Evolutionary conservation across 2,888 invertebrate genomes (phyloP).

Genomic region (Spialia ferax): DNA sequence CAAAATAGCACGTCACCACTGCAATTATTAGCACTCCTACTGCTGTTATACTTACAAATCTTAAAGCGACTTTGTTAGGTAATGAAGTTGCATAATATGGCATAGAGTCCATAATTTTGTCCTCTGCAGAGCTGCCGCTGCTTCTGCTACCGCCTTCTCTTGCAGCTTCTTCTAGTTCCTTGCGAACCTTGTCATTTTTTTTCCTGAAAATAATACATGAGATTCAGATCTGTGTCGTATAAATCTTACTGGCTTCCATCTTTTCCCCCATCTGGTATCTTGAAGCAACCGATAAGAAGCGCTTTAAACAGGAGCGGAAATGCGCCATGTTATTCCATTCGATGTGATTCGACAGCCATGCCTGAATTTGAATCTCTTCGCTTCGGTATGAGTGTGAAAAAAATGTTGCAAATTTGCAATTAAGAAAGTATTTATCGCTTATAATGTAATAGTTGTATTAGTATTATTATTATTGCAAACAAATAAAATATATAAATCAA

Average conservation of each 20-base stretch:
- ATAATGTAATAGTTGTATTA: neutral
- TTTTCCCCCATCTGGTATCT: neutral
- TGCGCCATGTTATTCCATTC: neutral
- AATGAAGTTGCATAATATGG: constrained; percentile 82
- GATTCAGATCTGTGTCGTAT: neutral
- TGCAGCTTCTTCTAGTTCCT: constrained; percentile 97
- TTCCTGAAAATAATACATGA: constrained; percentile 88
- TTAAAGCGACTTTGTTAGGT: constrained; percentile 90
- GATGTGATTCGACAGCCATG: neutral
- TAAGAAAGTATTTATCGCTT: neutral
- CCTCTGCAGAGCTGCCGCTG: constrained; percentile 70
- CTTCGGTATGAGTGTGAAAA: neutral
- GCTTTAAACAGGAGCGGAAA: constrained; percentile 4
- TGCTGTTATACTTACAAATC: constrained; percentile 90
- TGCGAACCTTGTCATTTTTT: constrained; percentile 94
- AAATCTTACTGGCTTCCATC: neutral
- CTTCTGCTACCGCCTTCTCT: constrained; percentile 87
- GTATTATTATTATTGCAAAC: neutral
- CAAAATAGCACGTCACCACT: no score
- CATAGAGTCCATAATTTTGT: constrained; percentile 73
- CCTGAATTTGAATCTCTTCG: neutral
- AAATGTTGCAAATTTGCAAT: neutral
- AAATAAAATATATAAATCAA: neutral
- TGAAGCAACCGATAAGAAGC: neutral
- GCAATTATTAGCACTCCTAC: no score